phyloP scores from a whole-genome alignment of 2,113 vertebrate species.

The Dissostichus mawsoni region DNA sequence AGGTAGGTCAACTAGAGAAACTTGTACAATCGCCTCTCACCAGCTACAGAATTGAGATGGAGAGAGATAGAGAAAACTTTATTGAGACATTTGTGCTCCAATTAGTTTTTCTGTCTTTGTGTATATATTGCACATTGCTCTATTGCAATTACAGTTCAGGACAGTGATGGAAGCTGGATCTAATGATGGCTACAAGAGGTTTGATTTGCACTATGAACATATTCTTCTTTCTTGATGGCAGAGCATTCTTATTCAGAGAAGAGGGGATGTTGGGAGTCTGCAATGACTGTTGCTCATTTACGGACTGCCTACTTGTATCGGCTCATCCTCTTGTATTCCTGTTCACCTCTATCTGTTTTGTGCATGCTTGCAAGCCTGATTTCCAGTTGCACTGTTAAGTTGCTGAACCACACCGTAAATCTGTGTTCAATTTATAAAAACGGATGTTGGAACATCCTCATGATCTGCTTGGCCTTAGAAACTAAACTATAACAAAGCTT shows the following conservation, averaged over 20 bases:
- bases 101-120: not conserved
- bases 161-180: not conserved
- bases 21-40: not conserved
- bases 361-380: not conserved
- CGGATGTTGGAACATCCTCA: not conserved
- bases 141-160: not conserved
- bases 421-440: not conserved
- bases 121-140: not conserved
- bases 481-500: not conserved
- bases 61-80: no score
- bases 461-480: not conserved
- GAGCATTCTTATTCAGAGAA: not conserved
- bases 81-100: no score
- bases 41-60: not conserved
- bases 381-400: not conserved
- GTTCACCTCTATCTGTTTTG: not conserved
- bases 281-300: not conserved
- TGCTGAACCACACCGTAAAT: not conserved
- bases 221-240: not conserved
- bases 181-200: not conserved
- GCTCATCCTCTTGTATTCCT: not conserved
- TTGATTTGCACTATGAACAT: not conserved
- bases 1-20: conserved; percentile 79
- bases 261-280: not conserved
- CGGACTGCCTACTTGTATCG: not conserved